Percentiles rank a stretch among this genome's conserved stretches.
These are phyloP conservation scores for Coregonus ussuriensis DNA, from an alignment of 2,797 vertebrate genomes.

Conservation along the genomic window DNA sequence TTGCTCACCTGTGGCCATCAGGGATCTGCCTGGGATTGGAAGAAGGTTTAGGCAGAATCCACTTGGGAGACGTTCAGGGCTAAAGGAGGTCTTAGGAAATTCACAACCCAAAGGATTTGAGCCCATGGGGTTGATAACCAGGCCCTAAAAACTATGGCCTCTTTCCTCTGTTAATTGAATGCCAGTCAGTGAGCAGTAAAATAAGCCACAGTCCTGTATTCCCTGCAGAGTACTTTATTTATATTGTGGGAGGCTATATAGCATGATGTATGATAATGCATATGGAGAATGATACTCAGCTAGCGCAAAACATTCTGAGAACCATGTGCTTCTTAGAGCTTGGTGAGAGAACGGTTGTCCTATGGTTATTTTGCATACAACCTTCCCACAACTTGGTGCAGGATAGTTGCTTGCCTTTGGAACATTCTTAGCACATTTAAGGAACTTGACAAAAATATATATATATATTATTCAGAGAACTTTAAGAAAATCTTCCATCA, in stretches of 20 bases:
- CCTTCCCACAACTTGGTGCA: no score
- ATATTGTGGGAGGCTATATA: neutral
- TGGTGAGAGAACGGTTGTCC: no score
- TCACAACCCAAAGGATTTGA: slow-evolving; percentile 44
- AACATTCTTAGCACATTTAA: no score
- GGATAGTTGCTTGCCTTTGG: no score
- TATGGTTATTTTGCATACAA: no score
- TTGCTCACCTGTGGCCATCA: slow-evolving; percentile 25
- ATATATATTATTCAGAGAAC: no score
- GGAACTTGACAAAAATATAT: no score
- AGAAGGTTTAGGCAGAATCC: slow-evolving; percentile 34
- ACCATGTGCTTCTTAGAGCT: no score
- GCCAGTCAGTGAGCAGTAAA: no score
- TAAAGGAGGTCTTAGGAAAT: slow-evolving; percentile 45
- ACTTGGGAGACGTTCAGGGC: slow-evolving; percentile 43
- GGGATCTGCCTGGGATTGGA: slow-evolving; percentile 55
- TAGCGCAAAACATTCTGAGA: no score
- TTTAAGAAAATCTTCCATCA: no score
- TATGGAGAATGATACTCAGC: neutral
- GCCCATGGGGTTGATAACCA: slow-evolving; percentile 22
- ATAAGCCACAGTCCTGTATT: no score
- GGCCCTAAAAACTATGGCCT: slow-evolving; percentile 3
- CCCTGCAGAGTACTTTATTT: neutral
- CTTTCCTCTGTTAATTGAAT: neutral
- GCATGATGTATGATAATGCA: slow-evolving; percentile 7